A percentile compares a stretch with the other conserved stretches of the same genome.
Evolutionary conservation across 2,888 invertebrate genomes (phyloP).

Genomic region (Amphipoea lucens): DNA sequence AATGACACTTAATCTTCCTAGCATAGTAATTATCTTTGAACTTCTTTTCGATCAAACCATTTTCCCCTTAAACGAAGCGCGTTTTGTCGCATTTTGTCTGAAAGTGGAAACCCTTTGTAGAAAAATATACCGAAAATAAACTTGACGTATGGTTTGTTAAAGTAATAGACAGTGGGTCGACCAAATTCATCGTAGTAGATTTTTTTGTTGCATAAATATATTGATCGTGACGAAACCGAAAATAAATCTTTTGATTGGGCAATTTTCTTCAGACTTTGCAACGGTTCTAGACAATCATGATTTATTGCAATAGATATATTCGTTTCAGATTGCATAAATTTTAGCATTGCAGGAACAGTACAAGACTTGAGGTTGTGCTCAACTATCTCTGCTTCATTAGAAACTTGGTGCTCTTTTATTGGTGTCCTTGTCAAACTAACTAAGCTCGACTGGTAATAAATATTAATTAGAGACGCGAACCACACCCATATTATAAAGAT

Average conservation of each 20-base stretch:
- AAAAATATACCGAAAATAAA: constrained; percentile 43
- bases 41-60: constrained; percentile 48
- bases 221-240: background rate
- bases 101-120: constrained; percentile 60
- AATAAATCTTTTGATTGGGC: constrained; percentile 23
- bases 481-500: constrained; percentile 76
- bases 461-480: constrained; percentile 71
- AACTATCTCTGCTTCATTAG: constrained; percentile 49
- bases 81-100: constrained; percentile 35
- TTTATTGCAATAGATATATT: constrained; percentile 58
- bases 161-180: constrained; percentile 16
- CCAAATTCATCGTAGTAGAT: constrained; percentile 43
- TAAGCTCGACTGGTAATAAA: constrained; percentile 68
- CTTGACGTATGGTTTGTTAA: constrained; percentile 35
- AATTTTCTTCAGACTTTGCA: constrained; percentile 32
- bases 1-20: constrained; percentile 30
- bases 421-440: constrained; percentile 69
- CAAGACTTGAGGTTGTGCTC: constrained; percentile 44
- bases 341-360: background rate
- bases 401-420: constrained; percentile 57
- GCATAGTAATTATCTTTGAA: constrained; percentile 30
- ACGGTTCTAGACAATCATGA: background rate
- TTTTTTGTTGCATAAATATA: constrained; percentile 22
- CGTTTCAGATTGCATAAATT: constrained; percentile 29
- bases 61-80: constrained; percentile 48